Conservation (phyloP, 2,888 invertebrate genomes). For the Plebejus anna region DNA sequence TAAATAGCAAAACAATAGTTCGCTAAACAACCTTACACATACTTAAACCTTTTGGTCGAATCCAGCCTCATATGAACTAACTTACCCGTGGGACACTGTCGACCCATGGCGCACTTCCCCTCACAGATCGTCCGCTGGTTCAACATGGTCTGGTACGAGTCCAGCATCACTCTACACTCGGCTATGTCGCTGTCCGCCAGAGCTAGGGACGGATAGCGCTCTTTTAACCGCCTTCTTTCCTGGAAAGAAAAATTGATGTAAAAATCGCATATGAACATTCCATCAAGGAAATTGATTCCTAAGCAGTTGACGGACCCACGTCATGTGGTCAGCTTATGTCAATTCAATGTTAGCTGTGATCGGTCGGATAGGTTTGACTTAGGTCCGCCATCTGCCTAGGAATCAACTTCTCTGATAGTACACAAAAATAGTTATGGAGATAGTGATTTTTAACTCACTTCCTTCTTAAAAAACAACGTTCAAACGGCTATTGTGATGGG, state of each 20-base stretch:
- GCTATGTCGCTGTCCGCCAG: constrained; percentile 85
- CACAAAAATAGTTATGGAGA: no score
- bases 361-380: no score
- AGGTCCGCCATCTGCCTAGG: no score
- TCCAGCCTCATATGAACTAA: constrained; percentile 28
- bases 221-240: constrained; percentile 91
- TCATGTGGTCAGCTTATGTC: no score
- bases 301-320: no score
- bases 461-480: no score
- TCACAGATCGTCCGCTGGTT: constrained; percentile 91
- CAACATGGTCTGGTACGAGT: constrained; percentile 90
- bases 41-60: constrained; percentile 2
- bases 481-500: no score
- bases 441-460: no score
- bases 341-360: no score
- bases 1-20: not conserved
- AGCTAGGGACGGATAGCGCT: constrained; percentile 90
- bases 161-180: constrained; percentile 88
- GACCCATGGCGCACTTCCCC: constrained; percentile 90
- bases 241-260: constrained; percentile 47
- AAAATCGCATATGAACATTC: no score
- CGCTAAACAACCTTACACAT: not conserved
- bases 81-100: constrained; percentile 90
- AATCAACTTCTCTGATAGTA: no score
- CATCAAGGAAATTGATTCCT: no score